Evolutionary conservation across 1,140 invertebrate genomes (phyloP), one percentile per base, ranked within the genome.

Genomic region (Macrostomum lignano): DNA sequence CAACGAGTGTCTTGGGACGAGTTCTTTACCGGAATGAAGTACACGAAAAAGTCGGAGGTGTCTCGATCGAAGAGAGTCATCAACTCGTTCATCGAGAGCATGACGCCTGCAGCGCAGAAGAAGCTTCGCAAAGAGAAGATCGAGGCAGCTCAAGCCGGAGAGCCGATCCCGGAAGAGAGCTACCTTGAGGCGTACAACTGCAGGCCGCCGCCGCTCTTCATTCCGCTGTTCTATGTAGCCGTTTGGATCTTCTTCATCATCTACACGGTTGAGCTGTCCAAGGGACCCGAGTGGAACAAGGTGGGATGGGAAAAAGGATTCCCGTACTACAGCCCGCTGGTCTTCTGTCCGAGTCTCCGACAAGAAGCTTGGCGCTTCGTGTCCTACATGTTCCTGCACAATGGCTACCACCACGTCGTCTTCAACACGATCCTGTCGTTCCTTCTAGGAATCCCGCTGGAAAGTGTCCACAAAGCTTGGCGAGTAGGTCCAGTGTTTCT

Each of bases 381-480:
- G 38, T 69, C 78, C 41, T 91, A 91, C 62, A 82, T 81, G 70
- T 71, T 88, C 38, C 66, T 91, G 43, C 82, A 91, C 59, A 76
- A n/a, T n/a, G n/a, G n/a, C n/a, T n/a, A n/a, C n/a, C n/a, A 72
- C 33, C 82, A 93, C 51, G 60, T 93, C 11, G 55, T 77, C 32
- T 74, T 79, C 35, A 94, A 94, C 49, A 56, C 88, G 10, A 50
- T 81, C 11, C 76, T 91, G 26, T 84, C 91, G 60, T 61, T 93
- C 30, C 7, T 86, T 47, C 61, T 93, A 26, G 84, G 84, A 2
- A 67, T 88, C 14, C 77, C 79, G 0, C 50, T 94, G 31, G 84
- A 94, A 55, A 73, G 93, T 69, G 81, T 91, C 7, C 82, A 94
- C 51, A 70, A 72, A 42, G 81, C 74, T 69, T 84, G 76, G 75